Evolutionary conservation across 2,888 invertebrate species (phyloP), one percentile per base, ranked within the genome.

Genomic region (Neoascia interrupta): DNA sequence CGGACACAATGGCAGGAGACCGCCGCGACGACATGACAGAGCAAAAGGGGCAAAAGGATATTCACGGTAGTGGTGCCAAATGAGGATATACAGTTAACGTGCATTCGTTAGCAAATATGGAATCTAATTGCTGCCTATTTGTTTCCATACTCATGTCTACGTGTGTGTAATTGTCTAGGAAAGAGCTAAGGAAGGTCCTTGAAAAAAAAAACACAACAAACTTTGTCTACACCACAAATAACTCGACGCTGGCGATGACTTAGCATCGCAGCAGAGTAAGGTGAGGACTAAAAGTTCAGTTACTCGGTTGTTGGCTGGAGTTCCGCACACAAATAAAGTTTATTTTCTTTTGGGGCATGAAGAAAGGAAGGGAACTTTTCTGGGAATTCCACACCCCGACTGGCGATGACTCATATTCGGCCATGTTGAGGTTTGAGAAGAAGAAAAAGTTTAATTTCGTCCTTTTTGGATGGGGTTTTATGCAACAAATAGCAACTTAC

Each of bases 111-210:
- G 26, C 26, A 53, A 76, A 64, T 72, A 72, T 72, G 36, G 72
- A 70, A 72, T 72, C 60, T 76, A 64, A 76, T 76, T 72, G 70
- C 72, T 60, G 60, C 47, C 76, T 49, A 66, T 76, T 64, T 72
- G 63, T 75, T 49, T n/a, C n/a, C n/a, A n/a, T n/a, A 56, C 56
- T 63, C 31, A 28, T 23, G 37, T 28, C 21, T 37, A 23, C 21
- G 23, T 21, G 21, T 37, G 43, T 23, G 18, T 56, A 15, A 34
- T 28, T 49, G 37, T n/a, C n/a, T n/a, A n/a, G n/a, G n/a, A n/a
- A n/a, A n/a, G n/a, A n/a, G n/a, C n/a, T n/a, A n/a, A n/a, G n/a
- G n/a, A n/a, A 4, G 34, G 34, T 51, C 60, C 69, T 69, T 69
- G 37, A 64, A 53, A 70, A n/a, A n/a, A n/a, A n/a, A n/a, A n/a